Evolutionary conservation across 2,797 vertebrate species (phyloP).

Genomic region (Sorex maritimensis): DNA sequence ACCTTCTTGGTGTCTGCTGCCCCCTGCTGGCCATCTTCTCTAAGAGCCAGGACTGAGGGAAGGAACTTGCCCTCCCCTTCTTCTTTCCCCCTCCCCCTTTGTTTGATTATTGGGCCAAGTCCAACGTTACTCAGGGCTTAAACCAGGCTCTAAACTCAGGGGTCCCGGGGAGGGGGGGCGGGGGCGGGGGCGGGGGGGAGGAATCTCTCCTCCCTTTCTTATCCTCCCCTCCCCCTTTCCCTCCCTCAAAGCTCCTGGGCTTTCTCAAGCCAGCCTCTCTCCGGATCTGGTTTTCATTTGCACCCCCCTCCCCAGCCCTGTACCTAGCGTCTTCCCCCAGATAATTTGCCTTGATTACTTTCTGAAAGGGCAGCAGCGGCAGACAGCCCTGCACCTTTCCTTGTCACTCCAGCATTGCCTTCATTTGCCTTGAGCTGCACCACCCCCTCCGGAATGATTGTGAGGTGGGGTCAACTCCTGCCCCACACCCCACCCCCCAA

Average conservation of each 20-base stretch:
- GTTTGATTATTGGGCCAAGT: no score
- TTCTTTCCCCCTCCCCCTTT: no score
- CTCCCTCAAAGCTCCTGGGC: neutral
- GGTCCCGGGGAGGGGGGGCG: no score
- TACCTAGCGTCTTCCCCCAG: conserved; percentile 68
- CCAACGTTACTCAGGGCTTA: no score
- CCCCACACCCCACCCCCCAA: no score
- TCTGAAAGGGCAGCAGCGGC: conserved; percentile 74
- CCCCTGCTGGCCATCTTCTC: no score
- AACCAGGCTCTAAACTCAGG: no score
- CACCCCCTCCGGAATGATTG: conserved; percentile 20
- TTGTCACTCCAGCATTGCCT: conserved; percentile 70
- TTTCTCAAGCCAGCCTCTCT: conserved; percentile 43
- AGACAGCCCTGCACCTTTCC: conserved; percentile 61
- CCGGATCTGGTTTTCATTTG: conserved; percentile 85
- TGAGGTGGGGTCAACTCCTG: neutral
- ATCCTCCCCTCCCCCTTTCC: neutral
- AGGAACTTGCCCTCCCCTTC: no score
- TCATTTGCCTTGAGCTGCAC: conserved; percentile 42
- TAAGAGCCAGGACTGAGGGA: no score
- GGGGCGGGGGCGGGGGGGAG: no score
- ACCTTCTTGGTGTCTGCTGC: no score
- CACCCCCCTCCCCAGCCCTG: neutral
- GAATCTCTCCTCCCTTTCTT: neutral
- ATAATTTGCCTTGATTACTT: conserved; percentile 83